These are phyloP conservation scores for Tragelaphus scriptus DNA, from an alignment of 2,113 vertebrate genomes.

Conservation along the genomic window DNA sequence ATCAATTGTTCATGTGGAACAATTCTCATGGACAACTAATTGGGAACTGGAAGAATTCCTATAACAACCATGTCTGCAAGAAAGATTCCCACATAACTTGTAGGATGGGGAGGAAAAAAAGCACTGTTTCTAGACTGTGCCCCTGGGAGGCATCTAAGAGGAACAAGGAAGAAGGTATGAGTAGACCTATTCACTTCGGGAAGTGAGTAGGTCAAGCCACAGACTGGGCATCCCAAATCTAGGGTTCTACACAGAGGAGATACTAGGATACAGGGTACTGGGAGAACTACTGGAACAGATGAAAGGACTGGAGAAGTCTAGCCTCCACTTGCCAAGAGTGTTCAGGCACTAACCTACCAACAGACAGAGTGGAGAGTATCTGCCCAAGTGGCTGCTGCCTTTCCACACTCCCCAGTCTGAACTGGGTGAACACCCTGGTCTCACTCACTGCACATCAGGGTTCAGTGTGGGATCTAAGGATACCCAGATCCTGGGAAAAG, in stretches of 20 bases:
- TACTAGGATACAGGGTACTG: not conserved
- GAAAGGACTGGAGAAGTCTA: not conserved
- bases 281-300: not conserved
- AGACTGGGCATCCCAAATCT: not conserved
- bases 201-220: not conserved
- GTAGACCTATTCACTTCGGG: not conserved
- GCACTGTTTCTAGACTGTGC: not conserved
- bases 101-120: not conserved
- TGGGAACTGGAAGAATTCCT: not conserved
- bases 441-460: not conserved
- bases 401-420: not conserved
- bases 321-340: not conserved
- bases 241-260: not conserved
- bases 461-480: not conserved
- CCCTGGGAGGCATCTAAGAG: not conserved
- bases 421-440: not conserved
- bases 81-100: not conserved
- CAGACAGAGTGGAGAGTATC: not conserved
- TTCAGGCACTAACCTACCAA: not conserved
- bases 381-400: not conserved
- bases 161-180: not conserved
- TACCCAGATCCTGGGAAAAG: not conserved
- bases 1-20: not conserved
- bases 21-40: not conserved
- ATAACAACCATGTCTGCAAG: not conserved